Base-by-base conservation (phyloP, 2,888 invertebrate genomes). In the Dynastes tityus region DNA sequence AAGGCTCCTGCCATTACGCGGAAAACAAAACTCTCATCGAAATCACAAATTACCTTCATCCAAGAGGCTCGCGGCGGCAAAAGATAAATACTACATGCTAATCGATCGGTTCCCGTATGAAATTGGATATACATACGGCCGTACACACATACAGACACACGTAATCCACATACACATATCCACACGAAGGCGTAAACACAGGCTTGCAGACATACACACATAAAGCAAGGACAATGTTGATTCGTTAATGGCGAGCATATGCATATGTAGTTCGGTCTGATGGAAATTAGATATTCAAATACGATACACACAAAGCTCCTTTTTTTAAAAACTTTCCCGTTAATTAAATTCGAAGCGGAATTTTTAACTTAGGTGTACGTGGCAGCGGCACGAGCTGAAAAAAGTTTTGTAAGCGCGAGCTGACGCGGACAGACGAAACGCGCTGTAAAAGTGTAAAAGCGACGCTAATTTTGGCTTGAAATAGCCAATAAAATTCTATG, bases 221-320 rank as follows among this genome's bases (percentile, higher is more conserved):
- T 13, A 13, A 4, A 58, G 58, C 58, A 73, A 58, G 73, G 73
- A 32, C 71, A 58, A 40, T 40, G 73, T 73, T 71, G 55, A 55
- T 73, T 58, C 58, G 73, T 58, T 73, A 73, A 73, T 73, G 58
- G 73, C 40, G 58, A 70, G 29, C 53, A 53, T 32, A 70, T 70
- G 32, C 70, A 55, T 32, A 49, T 45, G 22, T 68, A 70, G 29
- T 49, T 53, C 11, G 58, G 13, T 55, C 58, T 58, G 58, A 73
- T 37, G 73, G 37, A 58, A 73, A 73, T 58, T 73, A 58, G 58
- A 73, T 73, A 73, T 73, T 73, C 73, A 40, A 16, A 73, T 58
- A 40, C 58, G 32, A 58, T 73, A 73, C 16, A 58, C 40, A 67
- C 40, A 11, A 58, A 37, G 32, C 58, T 67, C 49, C 58, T 58